Evolutionary conservation across 1,140 invertebrate species (phyloP).

Genomic region (Panagrolaimus sp.): DNA sequence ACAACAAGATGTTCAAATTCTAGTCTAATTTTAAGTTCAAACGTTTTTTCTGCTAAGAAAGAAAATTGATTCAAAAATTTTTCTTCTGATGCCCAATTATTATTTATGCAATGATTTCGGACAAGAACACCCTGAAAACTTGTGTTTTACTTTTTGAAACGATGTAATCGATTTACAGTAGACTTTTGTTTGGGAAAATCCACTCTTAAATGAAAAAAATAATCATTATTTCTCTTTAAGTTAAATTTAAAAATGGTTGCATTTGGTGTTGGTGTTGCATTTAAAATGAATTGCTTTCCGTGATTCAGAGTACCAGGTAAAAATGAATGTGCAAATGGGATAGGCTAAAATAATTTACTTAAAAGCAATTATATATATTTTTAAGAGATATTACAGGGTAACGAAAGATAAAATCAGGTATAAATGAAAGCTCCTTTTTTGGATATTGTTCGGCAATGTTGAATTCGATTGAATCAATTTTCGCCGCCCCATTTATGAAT

Average conservation of each 20-base stretch:
- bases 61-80: background rate
- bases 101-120: constrained; percentile 1
- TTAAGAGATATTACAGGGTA: too few species aligned
- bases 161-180: too few species aligned
- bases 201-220: constrained; percentile 42
- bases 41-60: background rate
- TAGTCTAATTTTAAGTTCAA: background rate
- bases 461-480: constrained; percentile 37
- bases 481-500: constrained; percentile 32
- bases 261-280: constrained; percentile 30
- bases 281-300: constrained; percentile 10
- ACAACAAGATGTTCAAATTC: background rate
- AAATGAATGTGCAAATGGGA: constrained; percentile 33
- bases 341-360: constrained; percentile 23
- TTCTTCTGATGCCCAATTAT: background rate
- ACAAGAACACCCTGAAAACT: background rate
- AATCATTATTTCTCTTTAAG: constrained; percentile 24
- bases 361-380: too few species aligned
- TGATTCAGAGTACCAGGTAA: constrained; percentile 18
- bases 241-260: constrained; percentile 33
- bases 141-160: too few species aligned
- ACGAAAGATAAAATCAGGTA: constrained; percentile 5
- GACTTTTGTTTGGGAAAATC: constrained; percentile 30
- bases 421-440: too few species aligned
- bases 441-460: constrained; percentile 17